A percentile compares a stretch with the other conserved stretches of the same genome.
Evolutionary conservation across 2,888 invertebrate genomes (phyloP).

Genomic region (Aethes cnicana): DNA sequence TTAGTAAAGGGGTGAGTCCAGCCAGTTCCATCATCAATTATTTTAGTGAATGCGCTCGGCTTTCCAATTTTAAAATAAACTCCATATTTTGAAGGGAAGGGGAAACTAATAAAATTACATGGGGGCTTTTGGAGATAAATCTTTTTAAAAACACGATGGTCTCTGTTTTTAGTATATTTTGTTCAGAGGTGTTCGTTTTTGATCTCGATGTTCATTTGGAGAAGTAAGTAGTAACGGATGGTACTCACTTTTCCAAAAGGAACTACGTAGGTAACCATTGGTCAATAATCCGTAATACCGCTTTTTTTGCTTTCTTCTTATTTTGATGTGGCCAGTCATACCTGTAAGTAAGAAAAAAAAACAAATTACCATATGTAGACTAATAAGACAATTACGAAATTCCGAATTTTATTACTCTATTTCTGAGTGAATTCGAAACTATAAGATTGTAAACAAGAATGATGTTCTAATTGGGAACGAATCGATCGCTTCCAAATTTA

Average conservation of each 20-base stretch:
- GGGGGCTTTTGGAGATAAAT: slow-evolving; percentile 37
- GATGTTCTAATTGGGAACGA: slow-evolving; percentile 37
- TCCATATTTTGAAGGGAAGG: slow-evolving; percentile 50
- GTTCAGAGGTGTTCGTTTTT: slow-evolving; percentile 4
- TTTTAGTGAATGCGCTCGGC: slow-evolving; percentile 64
- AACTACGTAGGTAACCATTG: no score
- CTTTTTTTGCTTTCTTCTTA: no score
- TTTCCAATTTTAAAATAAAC: slow-evolving; percentile 79
- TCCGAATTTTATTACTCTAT: slow-evolving; percentile 20
- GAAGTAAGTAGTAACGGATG: not conserved
- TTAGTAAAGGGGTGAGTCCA: slow-evolving; percentile 69
- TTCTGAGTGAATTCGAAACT: slow-evolving; percentile 13
- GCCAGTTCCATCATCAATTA: slow-evolving; percentile 72
- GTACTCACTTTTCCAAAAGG: not conserved
- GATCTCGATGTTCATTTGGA: not conserved
- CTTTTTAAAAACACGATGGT: slow-evolving; percentile 24
- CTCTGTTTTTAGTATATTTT: slow-evolving; percentile 14
- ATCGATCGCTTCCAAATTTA: slow-evolving; percentile 76
- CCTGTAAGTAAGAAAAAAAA: slow-evolving; percentile 53
- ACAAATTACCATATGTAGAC: no score
- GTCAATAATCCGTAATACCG: no score
- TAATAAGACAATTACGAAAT: slow-evolving; percentile 24
- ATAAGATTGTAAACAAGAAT: slow-evolving; percentile 28
- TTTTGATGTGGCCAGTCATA: slow-evolving; percentile 41
- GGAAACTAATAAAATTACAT: slow-evolving; percentile 67